Percentiles rank a stretch among this genome's conserved stretches.
Conservation (phyloP, 1,140 invertebrate species). For the Cyclargus thomasi region DNA sequence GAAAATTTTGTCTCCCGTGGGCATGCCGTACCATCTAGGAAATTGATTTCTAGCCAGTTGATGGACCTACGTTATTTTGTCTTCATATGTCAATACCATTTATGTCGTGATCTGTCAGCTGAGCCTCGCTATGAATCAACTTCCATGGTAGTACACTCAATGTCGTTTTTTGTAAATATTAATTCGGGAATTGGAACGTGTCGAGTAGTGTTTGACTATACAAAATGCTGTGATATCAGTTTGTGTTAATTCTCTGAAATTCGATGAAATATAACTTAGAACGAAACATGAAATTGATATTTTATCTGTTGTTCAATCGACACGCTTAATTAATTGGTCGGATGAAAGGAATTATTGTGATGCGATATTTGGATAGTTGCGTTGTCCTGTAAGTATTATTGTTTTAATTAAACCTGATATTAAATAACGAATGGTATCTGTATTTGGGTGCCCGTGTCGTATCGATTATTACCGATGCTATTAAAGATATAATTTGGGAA, state of each 20-base stretch:
- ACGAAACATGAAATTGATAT: slow-evolving; percentile 4
- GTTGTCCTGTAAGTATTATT: slow-evolving; percentile 6
- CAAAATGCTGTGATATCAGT: slow-evolving; percentile 73
- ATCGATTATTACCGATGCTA: not conserved
- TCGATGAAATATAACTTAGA: slow-evolving; percentile 5
- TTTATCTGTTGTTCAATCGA: not conserved
- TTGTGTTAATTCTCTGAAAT: slow-evolving; percentile 40
- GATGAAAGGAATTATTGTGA: not conserved
- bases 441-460: not conserved
- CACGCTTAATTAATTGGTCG: not conserved
- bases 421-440: not conserved
- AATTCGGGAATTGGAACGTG: slow-evolving; percentile 20
- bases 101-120: too few species aligned
- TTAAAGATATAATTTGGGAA: slow-evolving; percentile 7
- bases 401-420: not conserved
- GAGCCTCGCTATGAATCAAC: too few species aligned
- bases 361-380: not conserved
- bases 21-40: too few species aligned
- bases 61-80: too few species aligned
- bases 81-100: too few species aligned
- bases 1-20: not conserved
- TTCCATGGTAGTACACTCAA: slow-evolving; percentile 28
- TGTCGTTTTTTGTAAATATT: slow-evolving; percentile 54
- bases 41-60: too few species aligned
- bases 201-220: slow-evolving; percentile 28